Conservation (phyloP, 2,797 vertebrate genomes). For the Fistularia commersonii region DNA sequence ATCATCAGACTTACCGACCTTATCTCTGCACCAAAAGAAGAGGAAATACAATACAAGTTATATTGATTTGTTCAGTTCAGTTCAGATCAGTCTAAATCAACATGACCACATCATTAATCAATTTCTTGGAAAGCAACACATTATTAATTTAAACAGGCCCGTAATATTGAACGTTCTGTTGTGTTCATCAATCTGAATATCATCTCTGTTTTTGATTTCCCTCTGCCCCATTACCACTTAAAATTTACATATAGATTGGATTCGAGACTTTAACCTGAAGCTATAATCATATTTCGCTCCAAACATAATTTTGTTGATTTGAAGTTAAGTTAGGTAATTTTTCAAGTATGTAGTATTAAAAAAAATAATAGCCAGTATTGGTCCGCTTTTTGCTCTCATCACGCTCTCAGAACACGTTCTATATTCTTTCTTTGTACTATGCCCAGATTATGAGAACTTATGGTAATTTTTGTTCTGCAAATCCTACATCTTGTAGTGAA, state of each 20-base stretch:
- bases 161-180: conserved; percentile 46
- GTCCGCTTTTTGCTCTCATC: too few species aligned
- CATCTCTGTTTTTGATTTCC: conserved; percentile 70
- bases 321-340: conserved; percentile 47
- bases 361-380: not conserved
- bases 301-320: conserved; percentile 73
- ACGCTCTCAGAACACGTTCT: too few species aligned
- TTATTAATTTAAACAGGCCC: conserved; percentile 53
- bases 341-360: conserved; percentile 17
- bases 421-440: not conserved
- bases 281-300: conserved; percentile 74
- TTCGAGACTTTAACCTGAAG: conserved; percentile 78
- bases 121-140: conserved; percentile 29
- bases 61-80: not conserved
- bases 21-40: not conserved
- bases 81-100: conserved; percentile 8
- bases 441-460: too few species aligned
- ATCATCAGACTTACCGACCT: conserved; percentile 13
- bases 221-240: conserved; percentile 63
- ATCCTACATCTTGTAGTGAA: too few species aligned
- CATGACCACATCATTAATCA: conserved; percentile 8
- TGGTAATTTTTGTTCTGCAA: too few species aligned
- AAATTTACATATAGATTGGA: conserved; percentile 83
- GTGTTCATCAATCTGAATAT: conserved; percentile 73
- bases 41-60: not conserved